Evolutionary conservation across 2,113 vertebrate genomes (phyloP), one percentile per base, ranked within the genome.

Genomic region (Empidonax traillii): DNA sequence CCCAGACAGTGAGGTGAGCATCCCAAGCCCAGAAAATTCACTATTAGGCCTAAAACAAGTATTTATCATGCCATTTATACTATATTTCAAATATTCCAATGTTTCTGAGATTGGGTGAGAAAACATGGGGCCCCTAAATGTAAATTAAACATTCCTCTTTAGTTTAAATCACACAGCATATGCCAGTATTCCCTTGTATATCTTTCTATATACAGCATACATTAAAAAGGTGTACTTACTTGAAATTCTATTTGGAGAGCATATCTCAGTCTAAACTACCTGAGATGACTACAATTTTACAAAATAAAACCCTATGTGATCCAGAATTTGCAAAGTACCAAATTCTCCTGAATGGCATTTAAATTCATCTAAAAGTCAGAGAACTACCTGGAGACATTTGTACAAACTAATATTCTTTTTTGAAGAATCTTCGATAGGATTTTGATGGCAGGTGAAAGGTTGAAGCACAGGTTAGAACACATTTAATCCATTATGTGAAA

Each of bases 121-220:
- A 39, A 52, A 52, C 22, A 82, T 47, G 2, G 1, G 8, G 52
- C 74, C 8, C 8, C 13, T 59, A 53, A 62, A 58, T 23, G 16
- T 59, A 3, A 10, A n/a, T 44, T 56, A n/a, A 47, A 33, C 25
- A 31, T 21, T 80, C 33, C 53, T 58, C 33, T 53, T 58, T 59
- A 10, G 14, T 20, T 84, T 66, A 51, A 53, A 67, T 30, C 18
- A 77, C 22, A 46, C 7, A 83, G 3, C 9, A 28, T 23, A 61
- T 0, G 0, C 13, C 22, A 77, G 22, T 35, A 41, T 66, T 89
- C 58, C 15, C 8, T 77, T 62, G 6, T 18, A 19, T 21, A 66
- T 61, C 5, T 62, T 73, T 51, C 16, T 46, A 14, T 41, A 35
- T 23, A 10, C 1, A 63, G 16, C 9, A 22, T 25, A 19, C 1